Evolutionary conservation across 1,140 invertebrate species (phyloP).

Genomic region (Acyrthosiphon pisum): DNA sequence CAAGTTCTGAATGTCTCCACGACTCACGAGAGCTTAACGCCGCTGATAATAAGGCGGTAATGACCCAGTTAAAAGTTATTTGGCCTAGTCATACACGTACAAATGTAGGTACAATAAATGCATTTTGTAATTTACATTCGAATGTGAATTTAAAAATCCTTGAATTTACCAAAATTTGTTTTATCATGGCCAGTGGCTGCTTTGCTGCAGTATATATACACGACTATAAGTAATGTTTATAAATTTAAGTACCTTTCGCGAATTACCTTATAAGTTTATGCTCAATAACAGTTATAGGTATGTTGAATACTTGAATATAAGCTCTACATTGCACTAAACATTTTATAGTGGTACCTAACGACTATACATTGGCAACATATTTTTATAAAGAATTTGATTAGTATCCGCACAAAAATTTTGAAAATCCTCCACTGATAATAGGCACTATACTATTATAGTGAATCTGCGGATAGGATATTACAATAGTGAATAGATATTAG

Average conservation of each 20-base stretch:
- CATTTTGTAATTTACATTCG: constrained; percentile 21
- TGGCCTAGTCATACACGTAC: background rate
- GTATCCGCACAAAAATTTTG: no score
- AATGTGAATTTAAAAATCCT: constrained; percentile 41
- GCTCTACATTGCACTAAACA: background rate
- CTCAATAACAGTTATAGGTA: background rate
- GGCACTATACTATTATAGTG: no score
- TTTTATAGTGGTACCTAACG: background rate
- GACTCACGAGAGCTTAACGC: background rate
- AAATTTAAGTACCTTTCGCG: background rate
- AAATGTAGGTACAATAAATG: background rate
- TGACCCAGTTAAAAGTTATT: constrained; percentile 40
- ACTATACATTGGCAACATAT: background rate
- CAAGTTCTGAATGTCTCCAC: background rate
- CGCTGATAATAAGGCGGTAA: background rate
- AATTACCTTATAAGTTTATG: background rate
- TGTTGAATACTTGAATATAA: background rate
- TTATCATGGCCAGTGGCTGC: background rate
- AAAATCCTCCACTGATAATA: no score
- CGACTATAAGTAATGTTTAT: background rate
- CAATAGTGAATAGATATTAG: no score
- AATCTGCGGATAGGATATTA: no score
- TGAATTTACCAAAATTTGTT: constrained; percentile 38
- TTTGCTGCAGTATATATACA: background rate
- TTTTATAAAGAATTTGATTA: no score